Percentiles rank a stretch among this genome's conserved stretches.
These are phyloP conservation scores for Megalonaias nervosa DNA, from an alignment of 1,140 invertebrate species.

Conservation along the genomic window DNA sequence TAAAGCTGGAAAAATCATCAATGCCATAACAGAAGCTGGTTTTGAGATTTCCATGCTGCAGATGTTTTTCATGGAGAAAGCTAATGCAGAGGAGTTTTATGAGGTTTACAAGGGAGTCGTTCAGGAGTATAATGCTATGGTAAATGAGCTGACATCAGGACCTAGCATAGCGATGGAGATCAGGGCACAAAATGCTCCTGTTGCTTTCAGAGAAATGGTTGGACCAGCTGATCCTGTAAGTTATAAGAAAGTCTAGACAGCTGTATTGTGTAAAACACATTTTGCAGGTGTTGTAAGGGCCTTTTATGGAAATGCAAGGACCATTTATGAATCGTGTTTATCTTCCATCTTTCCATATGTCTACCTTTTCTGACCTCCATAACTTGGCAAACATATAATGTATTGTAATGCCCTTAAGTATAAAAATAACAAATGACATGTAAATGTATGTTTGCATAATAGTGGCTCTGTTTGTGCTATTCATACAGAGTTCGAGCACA, in stretches of 20 bases:
- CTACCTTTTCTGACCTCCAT: too few relatives aligned
- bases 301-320: too few relatives aligned
- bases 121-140: conserved; percentile 76
- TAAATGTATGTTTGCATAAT: too few relatives aligned
- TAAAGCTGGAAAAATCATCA: conserved; percentile 80
- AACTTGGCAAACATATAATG: too few relatives aligned
- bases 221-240: conserved; percentile 91
- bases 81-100: conserved; percentile 91
- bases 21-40: conserved; percentile 81
- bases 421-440: too few relatives aligned
- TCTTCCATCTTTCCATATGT: too few relatives aligned
- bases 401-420: too few relatives aligned
- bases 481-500: too few relatives aligned
- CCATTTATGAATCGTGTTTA: too few relatives aligned
- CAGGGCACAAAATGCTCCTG: conserved; percentile 76
- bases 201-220: conserved; percentile 86
- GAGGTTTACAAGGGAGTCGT: conserved; percentile 87
- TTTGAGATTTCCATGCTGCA: conserved; percentile 84
- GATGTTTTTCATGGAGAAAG: conserved; percentile 81
- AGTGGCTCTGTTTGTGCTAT: too few relatives aligned
- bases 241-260: conserved; percentile 21
- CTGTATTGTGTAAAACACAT: too few relatives aligned
- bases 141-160: conserved; percentile 85
- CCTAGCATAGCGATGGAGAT: conserved; percentile 91
- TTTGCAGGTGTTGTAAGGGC: too few relatives aligned